Percentiles rank a stretch among this genome's conserved stretches.
phyloP scores from a whole-genome alignment of 1,140 invertebrate species.

The Laodelphax striatellus region DNA sequence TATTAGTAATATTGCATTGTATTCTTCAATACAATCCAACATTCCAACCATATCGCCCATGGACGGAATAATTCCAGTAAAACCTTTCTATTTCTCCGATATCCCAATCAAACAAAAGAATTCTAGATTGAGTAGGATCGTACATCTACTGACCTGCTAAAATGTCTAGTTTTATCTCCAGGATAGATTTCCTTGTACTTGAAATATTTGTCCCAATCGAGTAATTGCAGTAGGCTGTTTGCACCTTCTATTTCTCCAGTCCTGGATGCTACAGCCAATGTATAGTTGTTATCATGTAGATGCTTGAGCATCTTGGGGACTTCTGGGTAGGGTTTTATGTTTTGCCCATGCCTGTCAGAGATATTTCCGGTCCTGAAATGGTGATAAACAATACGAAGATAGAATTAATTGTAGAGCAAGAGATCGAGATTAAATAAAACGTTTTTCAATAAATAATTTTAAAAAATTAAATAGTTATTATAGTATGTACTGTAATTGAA shows the following conservation, averaged over 20 bases:
- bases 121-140: too few species aligned
- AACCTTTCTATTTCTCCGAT: too few species aligned
- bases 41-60: too few species aligned
- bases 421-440: too few species aligned
- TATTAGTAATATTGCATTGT: too few species aligned
- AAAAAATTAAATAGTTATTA: too few species aligned
- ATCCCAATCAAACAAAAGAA: too few species aligned
- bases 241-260: conserved; percentile 53
- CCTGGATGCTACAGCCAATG: conserved; percentile 50
- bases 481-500: too few species aligned
- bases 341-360: conserved; percentile 36
- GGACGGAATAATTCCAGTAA: too few species aligned
- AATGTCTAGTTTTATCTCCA: conserved; percentile 55
- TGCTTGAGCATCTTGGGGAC: conserved; percentile 46
- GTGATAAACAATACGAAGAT: not conserved
- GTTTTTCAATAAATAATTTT: too few species aligned
- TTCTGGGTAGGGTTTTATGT: conserved; percentile 44
- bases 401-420: too few species aligned
- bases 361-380: conserved; percentile 32
- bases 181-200: conserved; percentile 63
- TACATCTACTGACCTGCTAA: conserved; percentile 46
- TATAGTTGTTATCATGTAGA: conserved; percentile 41
- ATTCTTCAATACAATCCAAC: too few species aligned
- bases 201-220: conserved; percentile 59
- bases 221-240: conserved; percentile 49